Percentiles rank a stretch among this genome's conserved stretches.
These are phyloP conservation scores for Chorisops tibialis DNA, from an alignment of 2,888 invertebrate species.

Conservation along the genomic window DNA sequence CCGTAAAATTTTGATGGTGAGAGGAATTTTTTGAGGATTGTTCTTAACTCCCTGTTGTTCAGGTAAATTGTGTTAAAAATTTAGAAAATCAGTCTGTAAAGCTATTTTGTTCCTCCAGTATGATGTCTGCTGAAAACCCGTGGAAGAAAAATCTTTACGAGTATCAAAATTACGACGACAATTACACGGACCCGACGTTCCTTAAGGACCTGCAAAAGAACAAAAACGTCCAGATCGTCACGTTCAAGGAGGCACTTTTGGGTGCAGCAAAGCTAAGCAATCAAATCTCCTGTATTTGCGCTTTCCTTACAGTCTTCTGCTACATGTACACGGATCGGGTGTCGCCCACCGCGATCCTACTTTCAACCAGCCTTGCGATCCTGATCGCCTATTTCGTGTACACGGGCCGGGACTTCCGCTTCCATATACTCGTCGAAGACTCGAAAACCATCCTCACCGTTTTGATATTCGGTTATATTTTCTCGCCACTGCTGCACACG, in stretches of 20 bases:
- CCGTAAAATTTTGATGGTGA: background rate
- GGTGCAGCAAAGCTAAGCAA: slow-evolving; percentile 78
- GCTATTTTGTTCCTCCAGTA: background rate
- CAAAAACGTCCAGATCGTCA: slow-evolving; percentile 71
- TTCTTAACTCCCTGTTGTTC: background rate
- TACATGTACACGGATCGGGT: slow-evolving; percentile 68
- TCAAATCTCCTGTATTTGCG: slow-evolving; percentile 72
- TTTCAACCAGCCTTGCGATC: slow-evolving; percentile 57
- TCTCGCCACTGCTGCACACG: slow-evolving; percentile 90
- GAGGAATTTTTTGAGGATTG: background rate
- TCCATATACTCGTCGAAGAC: slow-evolving; percentile 56
- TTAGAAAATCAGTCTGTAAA: background rate
- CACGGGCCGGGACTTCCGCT: slow-evolving; percentile 43
- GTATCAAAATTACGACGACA: slow-evolving; percentile 83
- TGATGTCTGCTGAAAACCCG: slow-evolving; percentile 32
- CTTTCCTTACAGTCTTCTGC: slow-evolving; percentile 70
- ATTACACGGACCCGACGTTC: slow-evolving; percentile 82
- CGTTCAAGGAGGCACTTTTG: slow-evolving; percentile 64
- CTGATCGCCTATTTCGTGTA: slow-evolving; percentile 64
- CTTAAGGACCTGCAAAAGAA: slow-evolving; percentile 76
- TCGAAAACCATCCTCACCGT: slow-evolving; percentile 78
- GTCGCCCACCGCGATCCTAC: slow-evolving; percentile 63
- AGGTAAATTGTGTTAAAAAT: background rate
- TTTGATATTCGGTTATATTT: slow-evolving; percentile 78
- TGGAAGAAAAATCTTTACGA: slow-evolving; percentile 92